These are phyloP conservation scores for Proterorhinus semilunaris DNA, from an alignment of 2,113 vertebrate genomes.

Conservation along the genomic window DNA sequence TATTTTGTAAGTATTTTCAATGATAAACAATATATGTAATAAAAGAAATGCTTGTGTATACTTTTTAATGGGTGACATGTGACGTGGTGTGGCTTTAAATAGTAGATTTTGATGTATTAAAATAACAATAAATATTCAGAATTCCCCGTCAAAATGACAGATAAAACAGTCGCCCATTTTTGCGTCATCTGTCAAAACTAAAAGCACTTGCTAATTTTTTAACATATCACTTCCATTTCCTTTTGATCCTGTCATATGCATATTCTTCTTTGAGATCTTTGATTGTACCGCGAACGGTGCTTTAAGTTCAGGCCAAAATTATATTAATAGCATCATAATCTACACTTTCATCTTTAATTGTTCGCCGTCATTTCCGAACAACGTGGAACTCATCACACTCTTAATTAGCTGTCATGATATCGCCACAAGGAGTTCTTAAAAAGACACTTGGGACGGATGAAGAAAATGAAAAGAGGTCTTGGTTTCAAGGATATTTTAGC, in stretches of 20 bases:
- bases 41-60: too few species aligned
- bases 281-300: conserved; percentile 22
- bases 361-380: conserved; percentile 57
- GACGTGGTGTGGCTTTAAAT: too few species aligned
- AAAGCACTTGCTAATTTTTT: not conserved
- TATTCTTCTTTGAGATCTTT: not conserved
- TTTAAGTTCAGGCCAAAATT: conserved; percentile 37
- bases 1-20: too few species aligned
- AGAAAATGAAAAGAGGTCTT: conserved; percentile 25
- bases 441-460: conserved; percentile 43
- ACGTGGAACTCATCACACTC: conserved; percentile 69
- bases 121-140: not conserved
- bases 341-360: conserved; percentile 60
- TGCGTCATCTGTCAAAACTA: not conserved
- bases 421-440: conserved; percentile 67
- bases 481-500: conserved; percentile 62
- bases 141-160: not conserved
- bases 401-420: conserved; percentile 77
- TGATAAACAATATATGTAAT: too few species aligned
- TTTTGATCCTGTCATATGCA: conserved; percentile 4
- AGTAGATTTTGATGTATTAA: not conserved
- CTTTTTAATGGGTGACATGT: too few species aligned
- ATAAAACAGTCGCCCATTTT: not conserved
- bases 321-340: conserved; percentile 67
- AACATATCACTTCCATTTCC: not conserved